Base-by-base conservation (phyloP, 1,140 invertebrate species). In the Drosophila punjabiensis region DNA sequence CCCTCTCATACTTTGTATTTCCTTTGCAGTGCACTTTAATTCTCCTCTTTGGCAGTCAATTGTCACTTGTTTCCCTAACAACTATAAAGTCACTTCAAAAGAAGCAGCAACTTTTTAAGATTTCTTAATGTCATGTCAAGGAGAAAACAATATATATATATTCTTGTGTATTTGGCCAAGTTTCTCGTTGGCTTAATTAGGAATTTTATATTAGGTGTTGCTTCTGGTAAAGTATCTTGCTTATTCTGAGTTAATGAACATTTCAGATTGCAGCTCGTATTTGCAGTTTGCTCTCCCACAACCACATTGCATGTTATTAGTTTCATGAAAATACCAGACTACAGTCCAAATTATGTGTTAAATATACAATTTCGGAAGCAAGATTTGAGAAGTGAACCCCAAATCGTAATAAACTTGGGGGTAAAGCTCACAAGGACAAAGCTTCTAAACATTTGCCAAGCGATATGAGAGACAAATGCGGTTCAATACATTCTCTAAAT, bases 1-100 rank as follows among this genome's bases (percentile, higher is more conserved):
- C 18, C 59, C 6, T 9, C 2, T 62, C 16, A 28, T 28, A 47
- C 33, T 66, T 68, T 47, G 59, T 67, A 53, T 53, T 69, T 35
- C 47, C 16, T 30, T 33, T 48, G 41, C 56, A 33, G 37, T 11
- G 30, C 5, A 33, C 18, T 69, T 14, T 64, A 16, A 43, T 50
- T 48, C 24, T 16, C 13, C 48, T 47, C 8, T 28, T 28, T 24
- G 37, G 14, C 62, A 53, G 47, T 64, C 62, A 66, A 68, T 43
- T 55, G 64, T 37, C 48, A 47, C 48, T 55, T 69, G n/a, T 45
- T 68, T 16, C 6, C 13, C 9, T 39, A 65, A 69, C 60, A 65
- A 69, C 52, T 18, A 50, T 41, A 52, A 69, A 65, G 47, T 65
- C 8, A 18, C 45, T 11, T 28, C 20, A n/a, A 41, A 66, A 66